Evolutionary conservation across 2,888 invertebrate genomes (phyloP), one percentile per base, ranked within the genome.

Genomic region (Heliconius sara): DNA sequence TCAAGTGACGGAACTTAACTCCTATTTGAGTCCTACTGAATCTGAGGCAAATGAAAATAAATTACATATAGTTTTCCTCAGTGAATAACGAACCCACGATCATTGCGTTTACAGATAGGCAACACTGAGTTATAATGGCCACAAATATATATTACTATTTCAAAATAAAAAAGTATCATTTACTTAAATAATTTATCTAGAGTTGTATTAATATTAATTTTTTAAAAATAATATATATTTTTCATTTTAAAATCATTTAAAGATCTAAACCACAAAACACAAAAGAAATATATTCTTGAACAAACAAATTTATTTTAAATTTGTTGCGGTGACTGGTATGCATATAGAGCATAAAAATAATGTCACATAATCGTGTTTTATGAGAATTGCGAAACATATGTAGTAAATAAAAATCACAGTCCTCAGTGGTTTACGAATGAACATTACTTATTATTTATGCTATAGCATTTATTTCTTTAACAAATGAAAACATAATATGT

Each of bases 341-440:
- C 19, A 22, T 67, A 39, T 67, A n/a, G 13, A 39, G 1, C 12
- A 67, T 67, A 39, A 67, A 39, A 10, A 22, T 67, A 39, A 67
- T 22, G 30, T n/a, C 67, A 67, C 43, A 67, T 67, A 68, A 68
- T 68, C n/a, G 12, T 68, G 25, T 43, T n/a, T 68, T 22, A 68
- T 68, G 68, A 68, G 43, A 68, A 68, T 68, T 43, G 39, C 3
- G 6, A 43, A 7, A 68, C 6, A 10, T 67, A 39, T 27, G 12
- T 13, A 39, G 22, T 10, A n/a, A 67, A 67, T 19, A 13, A 34
- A 67, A 67, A 67, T 4, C 12, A 34, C 34, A 22, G 13, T 27
- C 16, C 22, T 67, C 12, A 67, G 3, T 67, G 39, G 67, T 39
- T 67, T 39, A 39, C 39, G 19, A 67, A 27, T 25, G 13, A 5